Conservation (phyloP, 1,140 invertebrate genomes). For the Thalassaphorura encarpata region DNA sequence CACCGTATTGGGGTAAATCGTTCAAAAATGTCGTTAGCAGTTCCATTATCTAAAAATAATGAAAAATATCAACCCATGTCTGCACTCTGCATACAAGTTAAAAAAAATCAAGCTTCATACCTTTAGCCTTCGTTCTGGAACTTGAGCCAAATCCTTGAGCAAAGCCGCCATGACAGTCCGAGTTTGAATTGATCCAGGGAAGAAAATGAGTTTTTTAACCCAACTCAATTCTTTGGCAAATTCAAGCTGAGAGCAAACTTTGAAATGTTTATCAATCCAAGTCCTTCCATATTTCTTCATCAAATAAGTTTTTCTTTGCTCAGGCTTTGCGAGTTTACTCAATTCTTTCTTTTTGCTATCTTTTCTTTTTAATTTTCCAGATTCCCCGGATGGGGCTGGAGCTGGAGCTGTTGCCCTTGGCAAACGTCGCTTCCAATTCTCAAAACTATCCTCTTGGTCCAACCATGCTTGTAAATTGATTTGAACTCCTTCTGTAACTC, state of each 20-base stretch:
- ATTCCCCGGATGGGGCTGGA: background rate
- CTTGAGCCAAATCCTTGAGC: constrained; percentile 31
- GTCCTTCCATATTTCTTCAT: constrained; percentile 62
- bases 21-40: constrained; percentile 79
- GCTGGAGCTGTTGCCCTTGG: constrained; percentile 34
- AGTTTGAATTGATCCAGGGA: constrained; percentile 31
- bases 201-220: constrained; percentile 30
- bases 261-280: constrained; percentile 40
- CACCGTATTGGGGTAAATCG: constrained; percentile 70
- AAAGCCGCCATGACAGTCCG: constrained; percentile 26
- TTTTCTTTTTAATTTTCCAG: too few relatives aligned
- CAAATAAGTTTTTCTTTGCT: constrained; percentile 43
- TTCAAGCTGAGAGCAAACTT: constrained; percentile 11
- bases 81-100: background rate
- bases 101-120: too few relatives aligned
- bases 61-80: background rate
- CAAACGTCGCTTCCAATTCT: constrained; percentile 55
- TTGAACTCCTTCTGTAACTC: constrained; percentile 49
- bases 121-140: constrained; percentile 26
- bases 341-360: background rate
- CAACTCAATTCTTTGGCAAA: constrained; percentile 25
- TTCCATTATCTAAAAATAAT: constrained; percentile 55
- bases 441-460: constrained; percentile 57
- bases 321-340: constrained; percentile 10
- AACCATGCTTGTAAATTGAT: constrained; percentile 68